Evolutionary conservation across 1,140 invertebrate species (phyloP).

Genomic region (Drosophila bocqueti): DNA sequence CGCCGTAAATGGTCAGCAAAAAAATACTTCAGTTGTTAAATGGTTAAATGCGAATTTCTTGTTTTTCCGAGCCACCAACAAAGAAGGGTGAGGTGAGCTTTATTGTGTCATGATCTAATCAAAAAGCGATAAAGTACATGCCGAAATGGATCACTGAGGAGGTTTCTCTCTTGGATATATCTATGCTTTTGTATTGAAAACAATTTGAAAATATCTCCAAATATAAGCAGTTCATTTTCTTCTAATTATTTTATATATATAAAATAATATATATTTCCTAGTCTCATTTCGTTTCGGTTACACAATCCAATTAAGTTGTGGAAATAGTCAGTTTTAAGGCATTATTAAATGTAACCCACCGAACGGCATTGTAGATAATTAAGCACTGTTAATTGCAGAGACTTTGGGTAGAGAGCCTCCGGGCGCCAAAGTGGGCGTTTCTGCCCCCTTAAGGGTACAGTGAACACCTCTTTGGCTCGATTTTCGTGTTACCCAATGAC

Average conservation of each 20-base stretch:
- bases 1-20: conserved; percentile 65
- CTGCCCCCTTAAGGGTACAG: conserved; percentile 24
- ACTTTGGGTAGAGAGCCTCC: conserved; percentile 19
- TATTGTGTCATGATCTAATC: conserved; percentile 40
- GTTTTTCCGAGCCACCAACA: conserved; percentile 32
- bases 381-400: conserved; percentile 43
- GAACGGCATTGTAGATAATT: conserved; percentile 41
- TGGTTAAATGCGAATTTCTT: conserved; percentile 76
- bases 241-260: no score
- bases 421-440: conserved; percentile 36
- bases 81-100: conserved; percentile 27
- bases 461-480: conserved; percentile 10
- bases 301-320: conserved; percentile 43
- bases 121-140: conserved; percentile 41
- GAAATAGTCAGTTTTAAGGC: conserved; percentile 32
- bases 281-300: conserved; percentile 8
- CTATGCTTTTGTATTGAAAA: neutral
- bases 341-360: conserved; percentile 47
- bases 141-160: conserved; percentile 28
- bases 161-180: neutral
- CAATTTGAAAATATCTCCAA: neutral
- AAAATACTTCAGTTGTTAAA: conserved; percentile 60
- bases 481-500: conserved; percentile 47
- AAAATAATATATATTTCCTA: no score
- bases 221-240: neutral